Conservation (phyloP, 2,113 vertebrate species). For the Casuarius casuarius region DNA sequence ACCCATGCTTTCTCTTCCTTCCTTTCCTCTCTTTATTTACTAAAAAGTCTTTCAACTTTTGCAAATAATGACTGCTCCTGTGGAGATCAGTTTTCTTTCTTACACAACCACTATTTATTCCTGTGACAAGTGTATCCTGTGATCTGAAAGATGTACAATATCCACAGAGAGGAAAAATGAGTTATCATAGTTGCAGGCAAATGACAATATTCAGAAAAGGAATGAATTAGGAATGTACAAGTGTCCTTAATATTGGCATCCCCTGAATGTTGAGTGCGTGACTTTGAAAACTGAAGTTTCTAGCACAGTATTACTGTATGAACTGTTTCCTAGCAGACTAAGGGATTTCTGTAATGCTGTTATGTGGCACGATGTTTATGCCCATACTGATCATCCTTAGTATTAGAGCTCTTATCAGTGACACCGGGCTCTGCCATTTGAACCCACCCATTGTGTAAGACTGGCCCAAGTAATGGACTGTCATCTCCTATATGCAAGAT, state of each 20-base stretch:
- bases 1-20: not conserved
- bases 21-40: not conserved
- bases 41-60: not conserved
- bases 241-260: not conserved
- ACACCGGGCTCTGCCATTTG: not conserved
- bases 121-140: not conserved
- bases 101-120: not conserved
- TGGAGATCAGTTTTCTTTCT: not conserved
- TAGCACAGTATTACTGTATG: not conserved
- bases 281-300: not conserved
- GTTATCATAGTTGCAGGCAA: not conserved
- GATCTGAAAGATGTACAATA: not conserved
- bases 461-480: not conserved
- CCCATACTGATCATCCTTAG: not conserved
- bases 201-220: not conserved
- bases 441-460: not conserved
- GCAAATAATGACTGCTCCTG: not conserved
- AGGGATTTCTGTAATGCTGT: not conserved
- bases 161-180: not conserved
- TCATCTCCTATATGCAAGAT: not conserved
- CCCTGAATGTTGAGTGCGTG: not conserved
- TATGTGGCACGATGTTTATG: not conserved
- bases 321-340: not conserved
- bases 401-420: not conserved
- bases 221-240: not conserved